Evolutionary conservation across 1,140 invertebrate species (phyloP).

Genomic region (Zaprionus ghesquierei): DNA sequence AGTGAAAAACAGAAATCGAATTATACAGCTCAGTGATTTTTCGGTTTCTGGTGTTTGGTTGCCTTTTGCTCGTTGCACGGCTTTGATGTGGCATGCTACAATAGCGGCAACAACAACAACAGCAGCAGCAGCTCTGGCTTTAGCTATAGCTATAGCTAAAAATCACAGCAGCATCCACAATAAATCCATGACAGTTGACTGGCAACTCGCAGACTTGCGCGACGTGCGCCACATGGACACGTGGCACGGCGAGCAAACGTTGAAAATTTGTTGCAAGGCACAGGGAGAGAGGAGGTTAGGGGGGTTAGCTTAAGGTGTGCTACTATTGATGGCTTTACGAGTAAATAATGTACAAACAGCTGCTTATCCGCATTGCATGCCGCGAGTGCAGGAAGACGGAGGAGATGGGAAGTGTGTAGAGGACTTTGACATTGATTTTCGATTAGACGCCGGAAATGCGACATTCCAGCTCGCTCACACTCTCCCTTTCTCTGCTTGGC

Average conservation of each 20-base stretch:
- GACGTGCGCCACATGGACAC: conserved; percentile 37
- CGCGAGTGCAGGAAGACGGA: background rate
- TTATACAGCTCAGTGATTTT: conserved; percentile 81
- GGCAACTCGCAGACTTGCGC: conserved; percentile 19
- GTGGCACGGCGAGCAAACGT: conserved; percentile 35
- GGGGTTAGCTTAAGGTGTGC: conserved; percentile 7
- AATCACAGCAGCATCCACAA: conserved; percentile 67
- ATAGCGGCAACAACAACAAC: conserved; percentile 2
- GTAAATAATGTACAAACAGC: conserved; percentile 81
- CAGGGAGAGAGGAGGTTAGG: background rate
- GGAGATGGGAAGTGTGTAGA: background rate
- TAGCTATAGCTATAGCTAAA: conserved; percentile 52
- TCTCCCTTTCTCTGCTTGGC: conserved; percentile 37
- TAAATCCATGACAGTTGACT: conserved; percentile 78
- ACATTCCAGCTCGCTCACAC: conserved; percentile 37
- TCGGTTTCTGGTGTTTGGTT: conserved; percentile 80
- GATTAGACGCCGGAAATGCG: conserved; percentile 67
- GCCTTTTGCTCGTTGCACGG: conserved; percentile 68
- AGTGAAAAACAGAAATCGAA: conserved; percentile 77
- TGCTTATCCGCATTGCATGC: conserved; percentile 66
- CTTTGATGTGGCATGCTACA: conserved; percentile 74
- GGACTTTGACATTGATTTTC: conserved; percentile 75
- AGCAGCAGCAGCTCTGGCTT: background rate
- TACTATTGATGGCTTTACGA: conserved; percentile 75
- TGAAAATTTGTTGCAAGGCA: conserved; percentile 36